Conservation (phyloP, 2,113 vertebrate genomes). For the Aphyosemion australe region DNA sequence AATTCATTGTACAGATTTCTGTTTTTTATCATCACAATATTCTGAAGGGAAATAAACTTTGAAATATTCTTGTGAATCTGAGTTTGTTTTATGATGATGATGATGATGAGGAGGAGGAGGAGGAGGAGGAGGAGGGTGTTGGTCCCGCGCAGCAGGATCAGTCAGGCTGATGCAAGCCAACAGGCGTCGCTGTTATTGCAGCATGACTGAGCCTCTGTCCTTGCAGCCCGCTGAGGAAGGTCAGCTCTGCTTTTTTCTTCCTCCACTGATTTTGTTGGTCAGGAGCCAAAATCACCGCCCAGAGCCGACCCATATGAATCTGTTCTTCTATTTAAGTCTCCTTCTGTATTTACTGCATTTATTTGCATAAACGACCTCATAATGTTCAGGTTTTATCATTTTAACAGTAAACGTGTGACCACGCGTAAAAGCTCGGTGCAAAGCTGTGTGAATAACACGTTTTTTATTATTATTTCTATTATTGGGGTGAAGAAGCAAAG, state of each 20-base stretch:
- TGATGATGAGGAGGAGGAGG: neutral
- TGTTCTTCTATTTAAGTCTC: neutral
- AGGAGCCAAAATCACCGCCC: constrained; percentile 50
- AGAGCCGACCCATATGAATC: neutral
- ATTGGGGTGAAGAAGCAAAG: too few species aligned
- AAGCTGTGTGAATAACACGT: too few species aligned
- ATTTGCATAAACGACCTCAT: constrained; percentile 5
- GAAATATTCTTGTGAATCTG: constrained; percentile 45
- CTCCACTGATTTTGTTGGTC: constrained; percentile 47
- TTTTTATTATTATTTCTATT: too few species aligned
- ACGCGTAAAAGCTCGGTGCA: too few species aligned
- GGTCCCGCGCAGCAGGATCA: neutral
- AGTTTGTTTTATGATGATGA: neutral
- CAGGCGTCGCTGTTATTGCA: constrained; percentile 70
- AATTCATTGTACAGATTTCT: constrained; percentile 67
- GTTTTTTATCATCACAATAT: constrained; percentile 60
- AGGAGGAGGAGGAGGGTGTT: neutral
- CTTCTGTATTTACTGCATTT: constrained; percentile 6
- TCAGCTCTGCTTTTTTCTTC: constrained; percentile 36
- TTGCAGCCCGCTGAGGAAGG: constrained; percentile 62
- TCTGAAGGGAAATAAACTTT: constrained; percentile 75
- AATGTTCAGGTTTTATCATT: too few species aligned
- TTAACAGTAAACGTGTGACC: too few species aligned
- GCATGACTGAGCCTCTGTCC: constrained; percentile 44
- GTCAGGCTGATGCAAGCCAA: constrained; percentile 39